These are phyloP conservation scores for Caenorhabditis sp. DNA, from an alignment of 2,888 invertebrate genomes.

Conservation along the genomic window DNA sequence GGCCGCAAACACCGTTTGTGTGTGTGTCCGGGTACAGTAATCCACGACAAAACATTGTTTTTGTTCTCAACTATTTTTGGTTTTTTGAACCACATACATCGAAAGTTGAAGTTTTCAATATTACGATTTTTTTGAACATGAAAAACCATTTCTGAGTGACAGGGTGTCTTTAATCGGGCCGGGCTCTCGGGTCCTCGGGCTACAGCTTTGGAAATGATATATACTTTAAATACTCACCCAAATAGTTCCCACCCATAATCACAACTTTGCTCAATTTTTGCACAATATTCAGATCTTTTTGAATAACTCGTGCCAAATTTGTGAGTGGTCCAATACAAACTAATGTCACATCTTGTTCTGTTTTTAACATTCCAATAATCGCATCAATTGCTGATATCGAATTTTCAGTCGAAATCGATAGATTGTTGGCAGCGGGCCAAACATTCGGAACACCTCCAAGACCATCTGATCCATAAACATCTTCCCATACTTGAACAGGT, in stretches of 20 bases:
- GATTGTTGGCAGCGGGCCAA: neutral
- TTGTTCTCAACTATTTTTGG: too few species aligned
- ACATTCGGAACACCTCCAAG: slow-evolving; percentile 45
- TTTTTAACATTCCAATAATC: slow-evolving; percentile 20
- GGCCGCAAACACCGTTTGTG: too few species aligned
- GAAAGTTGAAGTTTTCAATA: too few species aligned
- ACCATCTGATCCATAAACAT: slow-evolving; percentile 60
- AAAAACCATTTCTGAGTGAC: too few species aligned
- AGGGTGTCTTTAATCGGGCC: too few species aligned
- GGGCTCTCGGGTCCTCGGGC: too few species aligned
- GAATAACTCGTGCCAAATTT: slow-evolving; percentile 72
- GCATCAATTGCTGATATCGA: slow-evolving; percentile 21
- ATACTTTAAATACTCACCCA: slow-evolving; percentile 46
- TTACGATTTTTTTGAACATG: too few species aligned
- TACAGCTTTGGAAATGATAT: too few species aligned
- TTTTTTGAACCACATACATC: too few species aligned
- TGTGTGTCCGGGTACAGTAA: too few species aligned
- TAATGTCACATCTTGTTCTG: slow-evolving; percentile 10
- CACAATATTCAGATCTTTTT: slow-evolving; percentile 71
- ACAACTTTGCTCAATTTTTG: slow-evolving; percentile 53
- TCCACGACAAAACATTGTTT: too few species aligned
- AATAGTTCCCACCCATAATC: slow-evolving; percentile 68
- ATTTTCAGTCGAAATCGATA: neutral
- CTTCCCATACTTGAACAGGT: slow-evolving; percentile 42
- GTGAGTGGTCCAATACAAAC: slow-evolving; percentile 72